phyloP scores from a whole-genome alignment of 2,797 vertebrate genomes.

The Thalassophryne amazonica region DNA sequence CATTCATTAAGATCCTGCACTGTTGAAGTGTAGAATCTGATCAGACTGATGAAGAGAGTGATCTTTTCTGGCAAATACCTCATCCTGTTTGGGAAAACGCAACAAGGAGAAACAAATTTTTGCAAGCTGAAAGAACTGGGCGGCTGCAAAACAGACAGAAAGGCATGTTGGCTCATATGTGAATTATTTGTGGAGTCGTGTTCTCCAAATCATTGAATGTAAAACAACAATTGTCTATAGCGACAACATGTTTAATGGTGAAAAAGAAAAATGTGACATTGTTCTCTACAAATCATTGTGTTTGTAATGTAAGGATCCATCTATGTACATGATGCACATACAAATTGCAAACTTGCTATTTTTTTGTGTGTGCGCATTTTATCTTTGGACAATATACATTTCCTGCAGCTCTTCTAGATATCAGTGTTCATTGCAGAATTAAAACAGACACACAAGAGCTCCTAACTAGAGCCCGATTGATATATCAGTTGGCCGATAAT shows the following conservation, averaged over 20 bases:
- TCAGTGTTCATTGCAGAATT: constrained; percentile 72
- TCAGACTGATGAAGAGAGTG: constrained; percentile 31
- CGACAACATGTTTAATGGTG: constrained; percentile 46
- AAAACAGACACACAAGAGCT: constrained; percentile 39
- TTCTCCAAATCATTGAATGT: constrained; percentile 72
- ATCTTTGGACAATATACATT: constrained; percentile 45
- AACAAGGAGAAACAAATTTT: constrained; percentile 36
- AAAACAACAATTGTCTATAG: constrained; percentile 76
- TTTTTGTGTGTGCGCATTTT: constrained; percentile 54
- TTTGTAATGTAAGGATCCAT: constrained; percentile 58
- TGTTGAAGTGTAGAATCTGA: constrained; percentile 75
- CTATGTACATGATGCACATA: constrained; percentile 65
- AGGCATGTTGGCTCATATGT: constrained; percentile 39
- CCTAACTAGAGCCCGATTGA: too few relatives aligned
- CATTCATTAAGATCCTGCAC: constrained; percentile 98
- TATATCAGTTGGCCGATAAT: too few relatives aligned
- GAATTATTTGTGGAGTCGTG: constrained; percentile 46
- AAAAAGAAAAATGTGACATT: constrained; percentile 45
- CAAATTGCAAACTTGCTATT: constrained; percentile 59
- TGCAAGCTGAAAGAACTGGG: constrained; percentile 13
- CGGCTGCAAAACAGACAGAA: constrained; percentile 30
- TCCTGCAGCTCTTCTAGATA: constrained; percentile 44
- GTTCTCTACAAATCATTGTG: constrained; percentile 62
- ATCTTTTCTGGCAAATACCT: constrained; percentile 62
- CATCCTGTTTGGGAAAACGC: constrained; percentile 57